These are phyloP conservation scores for Pristionchus maxplancki DNA, from an alignment of 2,888 invertebrate species.

Conservation along the genomic window DNA sequence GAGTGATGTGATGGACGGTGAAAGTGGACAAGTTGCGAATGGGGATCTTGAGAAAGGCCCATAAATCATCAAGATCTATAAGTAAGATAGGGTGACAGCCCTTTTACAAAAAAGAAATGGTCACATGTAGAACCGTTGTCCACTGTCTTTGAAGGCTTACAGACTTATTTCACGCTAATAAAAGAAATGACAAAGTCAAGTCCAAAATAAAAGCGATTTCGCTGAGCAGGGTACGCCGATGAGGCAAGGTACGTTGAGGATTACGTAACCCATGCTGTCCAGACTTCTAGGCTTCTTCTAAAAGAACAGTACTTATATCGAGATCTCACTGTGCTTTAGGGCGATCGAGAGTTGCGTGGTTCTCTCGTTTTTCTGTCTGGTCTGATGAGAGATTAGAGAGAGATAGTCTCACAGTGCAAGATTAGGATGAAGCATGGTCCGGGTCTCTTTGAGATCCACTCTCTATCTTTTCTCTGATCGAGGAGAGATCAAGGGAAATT, in stretches of 20 bases:
- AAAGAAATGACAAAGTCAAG: too few species aligned
- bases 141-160: too few species aligned
- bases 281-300: too few species aligned
- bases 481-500: background rate
- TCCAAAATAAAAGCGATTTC: too few species aligned
- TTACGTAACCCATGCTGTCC: too few species aligned
- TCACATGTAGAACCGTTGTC: too few species aligned
- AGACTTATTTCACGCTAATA: too few species aligned
- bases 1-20: slow-evolving; percentile 16
- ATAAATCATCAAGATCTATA: background rate
- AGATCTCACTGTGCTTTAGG: background rate
- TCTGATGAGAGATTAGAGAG: background rate
- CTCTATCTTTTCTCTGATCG: background rate
- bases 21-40: background rate
- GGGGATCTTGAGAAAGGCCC: background rate
- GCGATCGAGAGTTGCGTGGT: background rate
- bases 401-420: background rate
- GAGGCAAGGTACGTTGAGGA: too few species aligned
- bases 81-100: too few species aligned
- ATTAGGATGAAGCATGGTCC: background rate
- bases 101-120: too few species aligned
- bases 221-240: too few species aligned
- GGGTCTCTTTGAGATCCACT: background rate
- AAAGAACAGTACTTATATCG: too few species aligned
- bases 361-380: slow-evolving; percentile 27